Conservation (phyloP, 2,113 vertebrate genomes). For the Ardeotis arabs region DNA sequence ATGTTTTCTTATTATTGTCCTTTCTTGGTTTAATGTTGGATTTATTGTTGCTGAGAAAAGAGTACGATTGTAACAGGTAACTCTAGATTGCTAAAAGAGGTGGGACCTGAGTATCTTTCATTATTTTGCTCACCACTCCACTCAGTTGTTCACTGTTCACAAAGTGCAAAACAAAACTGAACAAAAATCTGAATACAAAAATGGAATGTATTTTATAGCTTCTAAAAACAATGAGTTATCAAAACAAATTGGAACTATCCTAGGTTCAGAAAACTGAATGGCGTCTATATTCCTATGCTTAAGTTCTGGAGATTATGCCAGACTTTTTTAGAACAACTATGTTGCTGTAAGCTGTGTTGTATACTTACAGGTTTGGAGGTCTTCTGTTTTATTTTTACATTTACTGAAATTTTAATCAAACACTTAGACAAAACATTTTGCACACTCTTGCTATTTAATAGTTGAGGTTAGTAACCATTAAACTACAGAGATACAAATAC, state of each 20-base stretch:
- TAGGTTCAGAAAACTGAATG: background rate
- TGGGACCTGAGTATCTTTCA: constrained; percentile 42
- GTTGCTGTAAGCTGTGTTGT: background rate
- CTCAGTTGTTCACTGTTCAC: constrained; percentile 65
- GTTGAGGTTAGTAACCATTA: background rate
- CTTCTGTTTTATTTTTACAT: background rate
- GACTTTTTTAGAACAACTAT: background rate
- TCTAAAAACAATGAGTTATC: constrained; percentile 1
- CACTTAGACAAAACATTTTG: constrained; percentile 35
- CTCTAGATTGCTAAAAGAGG: constrained; percentile 54
- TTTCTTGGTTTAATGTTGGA: constrained; percentile 59
- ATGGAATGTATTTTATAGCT: constrained; percentile 2
- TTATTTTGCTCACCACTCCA: constrained; percentile 54
- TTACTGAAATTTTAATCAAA: constrained; percentile 28
- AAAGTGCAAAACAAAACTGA: constrained; percentile 48
- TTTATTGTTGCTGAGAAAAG: constrained; percentile 66
- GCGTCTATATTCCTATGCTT: constrained; percentile 11
- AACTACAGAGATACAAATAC: constrained; percentile 37
- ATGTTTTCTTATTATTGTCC: constrained; percentile 59
- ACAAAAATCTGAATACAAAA: constrained; percentile 14
- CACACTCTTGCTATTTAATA: constrained; percentile 18
- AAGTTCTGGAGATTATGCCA: background rate
- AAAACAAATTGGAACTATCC: constrained; percentile 10
- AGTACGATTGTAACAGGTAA: constrained; percentile 62
- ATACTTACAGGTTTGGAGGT: background rate